Base-by-base conservation (phyloP, 2,113 vertebrate species). In the Lichenostomus cassidix region DNA sequence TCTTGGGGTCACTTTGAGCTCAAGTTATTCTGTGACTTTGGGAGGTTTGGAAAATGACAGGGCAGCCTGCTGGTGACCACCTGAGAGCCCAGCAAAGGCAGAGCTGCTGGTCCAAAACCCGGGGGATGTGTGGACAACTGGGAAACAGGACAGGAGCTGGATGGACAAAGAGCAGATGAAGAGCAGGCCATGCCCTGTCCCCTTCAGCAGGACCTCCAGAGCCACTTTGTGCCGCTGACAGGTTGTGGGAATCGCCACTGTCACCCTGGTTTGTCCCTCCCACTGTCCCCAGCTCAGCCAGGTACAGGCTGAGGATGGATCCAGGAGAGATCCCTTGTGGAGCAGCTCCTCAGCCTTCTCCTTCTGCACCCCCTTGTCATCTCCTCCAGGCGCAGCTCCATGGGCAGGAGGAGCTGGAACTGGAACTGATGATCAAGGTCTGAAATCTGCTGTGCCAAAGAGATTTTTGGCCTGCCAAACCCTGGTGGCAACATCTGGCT, bases 41-140 rank as follows among this genome's bases (percentile, higher is more conserved):
- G 12, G 21, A 14, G 11, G 10, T 89, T 69, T 74, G 64, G 76
- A 37, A 42, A 59, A 62, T 23, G 18, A 16, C 15, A 5, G 35
- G 7, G 24, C 27, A 65, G 50, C 50, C 31, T 81, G 37, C 15
- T 82, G 58, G 63, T 0, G 1, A 27, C 23, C 29, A 42, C 56
- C 74, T 44, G 59, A 69, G 41, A 64, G 29, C 35, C 15, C 49
- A 46, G 52, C 0, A 1, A 78, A 75, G n/a, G 33, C 27, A 33
- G 22, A 10, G 7, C 42, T 85, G 33, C 25, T 24, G 33, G 41
- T 62, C 46, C 50, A 64, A 76, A 68, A 5, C 23, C 20, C 60
- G 17, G 7, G 4, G 10, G 1, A 4, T 22, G 7, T n/a, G 15
- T 35, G 31, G 31, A 41, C 41, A 73, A 41, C 21, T 0, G 0